These are phyloP conservation scores for Drosophila yakuba DNA, from an alignment of 1,140 invertebrate species.

Conservation along the genomic window DNA sequence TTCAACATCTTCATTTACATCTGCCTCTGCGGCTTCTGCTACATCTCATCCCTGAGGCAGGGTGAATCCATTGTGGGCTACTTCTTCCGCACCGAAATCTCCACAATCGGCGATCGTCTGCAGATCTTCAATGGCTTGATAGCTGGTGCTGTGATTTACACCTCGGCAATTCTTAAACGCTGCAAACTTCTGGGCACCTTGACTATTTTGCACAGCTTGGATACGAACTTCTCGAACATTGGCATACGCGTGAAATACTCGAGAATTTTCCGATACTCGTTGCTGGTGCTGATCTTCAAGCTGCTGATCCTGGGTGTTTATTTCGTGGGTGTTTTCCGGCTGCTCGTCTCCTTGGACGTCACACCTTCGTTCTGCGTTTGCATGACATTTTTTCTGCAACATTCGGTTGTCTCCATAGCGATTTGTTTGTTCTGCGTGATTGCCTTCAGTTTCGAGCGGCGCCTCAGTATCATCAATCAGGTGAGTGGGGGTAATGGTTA, in stretches of 20 bases:
- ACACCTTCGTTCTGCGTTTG: slow-evolving; percentile 74
- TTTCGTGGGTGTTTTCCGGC: slow-evolving; percentile 69
- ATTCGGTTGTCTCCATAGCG: slow-evolving; percentile 73
- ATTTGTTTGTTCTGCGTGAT: slow-evolving; percentile 77
- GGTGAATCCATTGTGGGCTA: slow-evolving; percentile 77
- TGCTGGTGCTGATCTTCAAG: slow-evolving; percentile 66
- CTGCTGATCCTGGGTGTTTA: slow-evolving; percentile 68
- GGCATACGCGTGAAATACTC: slow-evolving; percentile 68
- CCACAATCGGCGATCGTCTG: slow-evolving; percentile 66
- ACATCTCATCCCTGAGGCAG: slow-evolving; percentile 58
- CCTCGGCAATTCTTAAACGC: slow-evolving; percentile 62
- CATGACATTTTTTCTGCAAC: slow-evolving; percentile 76
- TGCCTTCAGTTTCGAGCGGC: slow-evolving; percentile 73
- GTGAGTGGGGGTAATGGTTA: slow-evolving; percentile 40
- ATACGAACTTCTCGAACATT: slow-evolving; percentile 67
- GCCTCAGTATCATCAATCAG: slow-evolving; percentile 75
- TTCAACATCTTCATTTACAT: slow-evolving; percentile 74
- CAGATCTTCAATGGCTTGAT: slow-evolving; percentile 73
- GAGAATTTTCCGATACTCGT: slow-evolving; percentile 64
- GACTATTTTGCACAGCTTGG: slow-evolving; percentile 60
- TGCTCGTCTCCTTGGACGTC: slow-evolving; percentile 65
- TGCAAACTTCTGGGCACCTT: slow-evolving; percentile 62
- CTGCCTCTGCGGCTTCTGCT: slow-evolving; percentile 63
- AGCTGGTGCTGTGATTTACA: slow-evolving; percentile 65
- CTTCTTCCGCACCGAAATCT: slow-evolving; percentile 74